Percentiles rank a stretch among this genome's conserved stretches.
Conservation (phyloP, 2,888 invertebrate genomes). For the Camptogramma bilineatum region DNA sequence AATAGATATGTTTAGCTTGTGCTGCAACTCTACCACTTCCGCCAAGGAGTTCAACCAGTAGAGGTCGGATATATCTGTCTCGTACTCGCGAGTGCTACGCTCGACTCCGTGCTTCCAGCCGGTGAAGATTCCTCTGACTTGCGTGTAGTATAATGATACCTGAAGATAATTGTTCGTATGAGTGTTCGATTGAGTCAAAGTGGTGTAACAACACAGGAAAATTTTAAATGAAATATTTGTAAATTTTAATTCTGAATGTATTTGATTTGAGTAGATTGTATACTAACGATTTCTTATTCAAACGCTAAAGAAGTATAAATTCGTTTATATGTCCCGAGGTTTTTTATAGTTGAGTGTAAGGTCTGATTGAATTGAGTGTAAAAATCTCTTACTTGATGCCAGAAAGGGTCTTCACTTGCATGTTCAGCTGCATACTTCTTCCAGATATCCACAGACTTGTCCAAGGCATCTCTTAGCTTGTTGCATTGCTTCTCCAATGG, state of each 20-base stretch:
- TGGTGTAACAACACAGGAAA: no score
- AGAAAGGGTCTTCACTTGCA: constrained; percentile 87
- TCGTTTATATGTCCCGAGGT: no score
- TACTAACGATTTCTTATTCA: no score
- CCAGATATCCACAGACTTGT: constrained; percentile 87
- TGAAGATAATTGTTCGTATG: constrained; percentile 50
- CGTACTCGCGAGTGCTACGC: constrained; percentile 86
- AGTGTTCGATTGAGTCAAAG: not conserved
- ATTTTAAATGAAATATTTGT: no score
- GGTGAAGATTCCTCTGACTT: constrained; percentile 91
- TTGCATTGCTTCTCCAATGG: constrained; percentile 85
- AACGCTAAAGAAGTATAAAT: no score
- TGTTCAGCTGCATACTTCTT: constrained; percentile 83
- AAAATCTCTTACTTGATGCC: constrained; percentile 90
- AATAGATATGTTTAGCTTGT: constrained; percentile 75
- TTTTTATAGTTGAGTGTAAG: no score
- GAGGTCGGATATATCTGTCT: constrained; percentile 87
- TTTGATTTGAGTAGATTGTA: no score
- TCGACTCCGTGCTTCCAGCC: constrained; percentile 90
- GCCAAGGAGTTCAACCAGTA: constrained; percentile 91
- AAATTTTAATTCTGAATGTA: no score
- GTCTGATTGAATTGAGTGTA: not conserved
- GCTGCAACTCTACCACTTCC: constrained; percentile 90
- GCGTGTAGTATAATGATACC: constrained; percentile 91
- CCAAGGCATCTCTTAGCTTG: constrained; percentile 87